phyloP scores from a whole-genome alignment of 2,113 vertebrate genomes.

The Cheirogaleus medius region DNA sequence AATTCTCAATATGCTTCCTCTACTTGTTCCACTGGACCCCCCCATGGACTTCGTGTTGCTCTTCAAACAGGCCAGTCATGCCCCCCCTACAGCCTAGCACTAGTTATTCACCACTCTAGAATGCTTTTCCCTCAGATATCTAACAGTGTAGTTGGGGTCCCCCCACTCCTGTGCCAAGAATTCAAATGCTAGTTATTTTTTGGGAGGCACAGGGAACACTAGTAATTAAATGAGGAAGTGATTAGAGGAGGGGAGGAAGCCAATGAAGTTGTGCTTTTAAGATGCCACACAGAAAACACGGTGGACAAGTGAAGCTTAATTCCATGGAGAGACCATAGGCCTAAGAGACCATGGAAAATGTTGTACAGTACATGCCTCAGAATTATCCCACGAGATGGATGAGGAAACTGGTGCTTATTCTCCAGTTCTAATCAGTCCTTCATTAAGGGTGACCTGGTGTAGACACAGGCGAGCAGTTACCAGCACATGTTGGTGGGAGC shows the following conservation, averaged over 20 bases:
- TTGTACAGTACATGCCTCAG: neutral
- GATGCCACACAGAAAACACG: neutral
- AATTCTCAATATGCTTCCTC: neutral
- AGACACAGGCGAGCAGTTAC: neutral
- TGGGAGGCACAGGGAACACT: neutral
- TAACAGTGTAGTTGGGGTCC: neutral
- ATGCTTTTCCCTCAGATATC: neutral
- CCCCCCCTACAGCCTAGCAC: neutral
- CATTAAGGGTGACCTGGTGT: neutral
- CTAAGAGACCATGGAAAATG: neutral
- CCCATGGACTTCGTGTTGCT: neutral
- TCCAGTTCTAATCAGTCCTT: neutral
- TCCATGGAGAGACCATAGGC: too few species aligned
- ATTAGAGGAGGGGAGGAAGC: neutral
- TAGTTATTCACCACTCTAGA: too few species aligned
- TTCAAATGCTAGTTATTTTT: neutral
- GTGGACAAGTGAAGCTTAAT: neutral
- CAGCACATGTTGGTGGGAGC: neutral
- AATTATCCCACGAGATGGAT: neutral
- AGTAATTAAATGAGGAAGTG: neutral
- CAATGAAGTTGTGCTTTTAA: neutral
- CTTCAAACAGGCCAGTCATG: neutral
- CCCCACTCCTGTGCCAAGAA: neutral
- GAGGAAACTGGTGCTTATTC: neutral
- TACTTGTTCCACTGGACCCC: neutral